Evolutionary conservation across 2,113 vertebrate species (phyloP).

Genomic region (Cyprinus carpio): DNA sequence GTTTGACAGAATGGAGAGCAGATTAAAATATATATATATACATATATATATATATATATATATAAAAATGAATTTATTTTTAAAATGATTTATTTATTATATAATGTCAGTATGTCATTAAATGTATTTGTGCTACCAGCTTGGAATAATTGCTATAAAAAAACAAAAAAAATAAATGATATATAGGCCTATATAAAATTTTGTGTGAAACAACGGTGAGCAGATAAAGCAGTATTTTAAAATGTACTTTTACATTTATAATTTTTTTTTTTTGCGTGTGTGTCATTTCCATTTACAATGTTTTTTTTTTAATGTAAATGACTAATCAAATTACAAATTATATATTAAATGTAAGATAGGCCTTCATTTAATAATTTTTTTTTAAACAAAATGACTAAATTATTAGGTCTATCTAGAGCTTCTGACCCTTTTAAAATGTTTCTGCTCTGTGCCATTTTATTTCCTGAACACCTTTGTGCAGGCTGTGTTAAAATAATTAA

Average conservation of each 20-base stretch:
- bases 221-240: not conserved
- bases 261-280: not conserved
- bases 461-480: not conserved
- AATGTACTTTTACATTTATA: not conserved
- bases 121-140: not conserved
- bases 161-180: too few relatives aligned
- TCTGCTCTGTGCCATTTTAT: not conserved
- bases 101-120: not conserved
- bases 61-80: not conserved
- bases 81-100: not conserved
- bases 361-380: too few relatives aligned
- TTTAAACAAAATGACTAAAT: too few relatives aligned
- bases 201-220: not conserved
- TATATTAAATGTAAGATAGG: too few relatives aligned
- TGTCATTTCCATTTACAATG: not conserved
- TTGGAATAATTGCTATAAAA: not conserved
- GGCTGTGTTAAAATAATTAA: not conserved
- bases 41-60: too few relatives aligned
- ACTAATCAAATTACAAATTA: not conserved
- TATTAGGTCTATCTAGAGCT: not conserved
- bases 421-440: constrained; percentile 16
- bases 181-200: too few relatives aligned
- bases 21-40: not conserved
- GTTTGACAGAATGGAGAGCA: not conserved
- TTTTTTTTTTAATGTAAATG: not conserved